A percentile compares a stretch with the other conserved stretches of the same genome.
Evolutionary conservation across 2,888 invertebrate species (phyloP).

Genomic region (Zelleria hepariella): DNA sequence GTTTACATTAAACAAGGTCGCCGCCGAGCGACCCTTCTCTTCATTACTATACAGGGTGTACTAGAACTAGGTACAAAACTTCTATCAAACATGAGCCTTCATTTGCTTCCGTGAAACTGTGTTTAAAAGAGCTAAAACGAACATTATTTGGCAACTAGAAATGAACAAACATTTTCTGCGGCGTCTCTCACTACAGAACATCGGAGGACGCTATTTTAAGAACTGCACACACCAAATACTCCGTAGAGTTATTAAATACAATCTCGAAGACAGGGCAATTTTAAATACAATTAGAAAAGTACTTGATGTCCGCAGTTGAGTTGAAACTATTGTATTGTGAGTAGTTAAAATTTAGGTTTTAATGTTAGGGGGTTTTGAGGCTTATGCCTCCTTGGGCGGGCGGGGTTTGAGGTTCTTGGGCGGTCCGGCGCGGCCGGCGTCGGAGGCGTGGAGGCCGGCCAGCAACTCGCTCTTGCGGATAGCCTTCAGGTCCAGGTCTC

Average conservation of each 20-base stretch:
- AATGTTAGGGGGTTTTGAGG: conserved; percentile 36
- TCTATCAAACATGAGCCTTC: conserved; percentile 50
- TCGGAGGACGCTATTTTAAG: conserved; percentile 23
- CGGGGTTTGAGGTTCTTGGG: conserved; percentile 69
- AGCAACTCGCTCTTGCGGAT: conserved; percentile 95
- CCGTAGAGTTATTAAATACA: not conserved
- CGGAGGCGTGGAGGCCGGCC: conserved; percentile 79
- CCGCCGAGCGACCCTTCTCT: not conserved
- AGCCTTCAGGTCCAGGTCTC: conserved; percentile 94
- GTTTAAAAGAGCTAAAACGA: conserved; percentile 45
- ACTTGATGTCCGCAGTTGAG: conserved; percentile 35
- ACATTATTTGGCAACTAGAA: conserved; percentile 67
- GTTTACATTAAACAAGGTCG: not conserved
- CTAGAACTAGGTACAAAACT: conserved; percentile 45
- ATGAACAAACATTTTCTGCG: conserved; percentile 31
- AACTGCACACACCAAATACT: conserved; percentile 41
- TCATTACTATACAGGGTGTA: conserved; percentile 22
- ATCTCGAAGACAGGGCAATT: conserved; percentile 11
- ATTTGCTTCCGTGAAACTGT: conserved; percentile 53
- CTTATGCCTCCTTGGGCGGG: conserved; percentile 71
- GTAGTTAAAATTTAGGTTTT: conserved; percentile 33
- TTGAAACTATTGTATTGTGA: conserved; percentile 34
- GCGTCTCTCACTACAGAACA: conserved; percentile 33
- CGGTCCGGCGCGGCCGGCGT: conserved; percentile 58
- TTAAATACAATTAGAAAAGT: conserved; percentile 19